Base-by-base conservation (phyloP, 2,113 vertebrate genomes). In the Speoplatyrhinus poulsoni region DNA sequence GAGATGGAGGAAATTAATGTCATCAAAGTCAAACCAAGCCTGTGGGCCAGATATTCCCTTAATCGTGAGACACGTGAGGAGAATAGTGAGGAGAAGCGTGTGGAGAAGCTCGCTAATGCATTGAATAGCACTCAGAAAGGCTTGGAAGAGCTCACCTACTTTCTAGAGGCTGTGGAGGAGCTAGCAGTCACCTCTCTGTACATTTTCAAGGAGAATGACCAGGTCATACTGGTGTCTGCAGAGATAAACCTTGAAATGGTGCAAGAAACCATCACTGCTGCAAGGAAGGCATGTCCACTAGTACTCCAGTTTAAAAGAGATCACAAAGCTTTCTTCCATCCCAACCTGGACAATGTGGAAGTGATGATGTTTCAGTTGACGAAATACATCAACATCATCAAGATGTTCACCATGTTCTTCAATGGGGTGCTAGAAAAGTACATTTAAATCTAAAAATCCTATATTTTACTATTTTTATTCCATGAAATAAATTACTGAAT, bases 281-380 rank as follows among this genome's bases (percentile, higher is more conserved):
- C 89, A 0, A 84, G 67, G 32, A 54, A 8, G 0, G 61, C 83
- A 33, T 89, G 75, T 41, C 87, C 85, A 9, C 85, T 83, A 0
- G 87, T 91, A 32, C 58, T 92, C 12, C 15, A 83, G 47, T 91
- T 93, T 17, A 91, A 84, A 73, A 82, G 87, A 75, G 87, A 91
- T 0, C 16, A 56, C 3, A 32, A 12, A 0, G 65, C 1, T 12
- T 87, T 88, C 77, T 93, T 93, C 73, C 16, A 70, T 3, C 87
- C 90, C 15, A 84, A 15, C 52, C 79, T 89, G 0, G 72, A 72
- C 46, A 92, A 93, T 11, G 1, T 82, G 41, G 85, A 90, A 0
- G 87, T 90, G 65, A 41, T 92, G 73, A 55, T 60, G 0, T 81
- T 85, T 46, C 84, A 91, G 69, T 73, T 93, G 62, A 80, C 90